Evolutionary conservation across 2,888 invertebrate genomes (phyloP).

Genomic region (Chironomus tentans): DNA sequence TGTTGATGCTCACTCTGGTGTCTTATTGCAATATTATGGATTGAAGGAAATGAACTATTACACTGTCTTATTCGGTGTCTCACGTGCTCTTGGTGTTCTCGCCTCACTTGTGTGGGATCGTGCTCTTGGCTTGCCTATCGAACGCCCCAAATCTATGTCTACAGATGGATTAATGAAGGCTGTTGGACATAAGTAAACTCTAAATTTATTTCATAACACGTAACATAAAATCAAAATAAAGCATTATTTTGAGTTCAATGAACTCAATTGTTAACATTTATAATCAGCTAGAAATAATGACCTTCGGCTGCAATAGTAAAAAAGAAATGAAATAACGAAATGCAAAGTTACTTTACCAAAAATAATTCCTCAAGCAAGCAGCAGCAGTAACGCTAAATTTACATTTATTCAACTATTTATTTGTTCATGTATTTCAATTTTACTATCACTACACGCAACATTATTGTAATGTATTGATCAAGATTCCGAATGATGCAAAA

Average conservation of each 20-base stretch:
- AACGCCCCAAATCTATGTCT: slow-evolving; percentile 74
- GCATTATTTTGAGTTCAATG: slow-evolving; percentile 10
- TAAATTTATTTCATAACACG: neutral
- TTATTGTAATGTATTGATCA: no score
- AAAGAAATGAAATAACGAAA: neutral
- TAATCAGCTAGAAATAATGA: neutral
- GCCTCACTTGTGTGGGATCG: slow-evolving; percentile 74
- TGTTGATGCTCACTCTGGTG: slow-evolving; percentile 86
- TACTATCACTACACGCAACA: neutral
- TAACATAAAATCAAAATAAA: neutral
- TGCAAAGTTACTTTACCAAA: slow-evolving; percentile 7
- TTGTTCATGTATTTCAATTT: neutral
- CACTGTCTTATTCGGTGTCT: slow-evolving; percentile 83
- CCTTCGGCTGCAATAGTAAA: neutral
- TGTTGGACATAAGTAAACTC: neutral
- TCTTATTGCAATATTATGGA: slow-evolving; percentile 71
- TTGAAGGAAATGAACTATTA: slow-evolving; percentile 86
- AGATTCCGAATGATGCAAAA: no score
- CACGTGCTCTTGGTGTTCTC: slow-evolving; percentile 72
- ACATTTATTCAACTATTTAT: neutral
- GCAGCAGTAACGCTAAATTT: neutral
- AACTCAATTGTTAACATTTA: neutral
- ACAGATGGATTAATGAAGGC: slow-evolving; percentile 48
- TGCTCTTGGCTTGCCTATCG: slow-evolving; percentile 72
- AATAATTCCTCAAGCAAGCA: neutral